phyloP scores from a whole-genome alignment of 2,113 vertebrate genomes.

The Narcine bancroftii region DNA sequence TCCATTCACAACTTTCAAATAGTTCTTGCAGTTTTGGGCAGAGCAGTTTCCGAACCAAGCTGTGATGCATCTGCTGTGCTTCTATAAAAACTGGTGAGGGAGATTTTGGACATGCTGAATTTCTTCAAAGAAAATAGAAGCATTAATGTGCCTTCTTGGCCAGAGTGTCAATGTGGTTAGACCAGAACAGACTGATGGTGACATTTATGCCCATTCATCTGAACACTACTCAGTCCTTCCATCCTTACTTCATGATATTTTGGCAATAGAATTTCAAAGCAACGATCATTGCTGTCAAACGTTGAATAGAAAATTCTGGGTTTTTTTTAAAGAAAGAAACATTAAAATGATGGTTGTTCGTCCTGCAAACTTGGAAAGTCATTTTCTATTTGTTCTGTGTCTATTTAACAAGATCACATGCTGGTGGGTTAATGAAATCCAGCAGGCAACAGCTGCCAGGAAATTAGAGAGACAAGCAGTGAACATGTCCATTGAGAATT shows the following conservation, averaged over 20 bases:
- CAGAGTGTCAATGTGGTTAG: no score
- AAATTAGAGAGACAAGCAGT: background rate
- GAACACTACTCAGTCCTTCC: no score
- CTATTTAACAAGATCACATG: conserved; percentile 16
- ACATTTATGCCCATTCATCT: no score
- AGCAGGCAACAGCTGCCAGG: conserved; percentile 16
- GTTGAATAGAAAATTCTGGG: background rate
- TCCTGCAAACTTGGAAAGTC: background rate
- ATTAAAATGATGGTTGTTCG: background rate
- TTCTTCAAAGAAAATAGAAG: no score
- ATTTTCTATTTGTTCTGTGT: background rate
- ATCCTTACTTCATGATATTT: background rate
- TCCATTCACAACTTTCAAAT: no score
- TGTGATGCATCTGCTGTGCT: no score
- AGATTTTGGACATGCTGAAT: no score
- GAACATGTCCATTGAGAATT: background rate
- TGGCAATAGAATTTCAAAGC: background rate
- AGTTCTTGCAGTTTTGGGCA: no score
- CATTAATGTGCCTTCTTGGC: no score
- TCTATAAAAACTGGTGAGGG: no score
- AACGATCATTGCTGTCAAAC: background rate
- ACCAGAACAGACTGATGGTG: no score
- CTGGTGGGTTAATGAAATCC: conserved; percentile 24
- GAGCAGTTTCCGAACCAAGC: no score
- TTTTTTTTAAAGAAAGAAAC: background rate